Percentiles rank a stretch among this genome's conserved stretches.
Evolutionary conservation across 2,113 vertebrate species (phyloP).

Genomic region (Aptenodytes forsteri): DNA sequence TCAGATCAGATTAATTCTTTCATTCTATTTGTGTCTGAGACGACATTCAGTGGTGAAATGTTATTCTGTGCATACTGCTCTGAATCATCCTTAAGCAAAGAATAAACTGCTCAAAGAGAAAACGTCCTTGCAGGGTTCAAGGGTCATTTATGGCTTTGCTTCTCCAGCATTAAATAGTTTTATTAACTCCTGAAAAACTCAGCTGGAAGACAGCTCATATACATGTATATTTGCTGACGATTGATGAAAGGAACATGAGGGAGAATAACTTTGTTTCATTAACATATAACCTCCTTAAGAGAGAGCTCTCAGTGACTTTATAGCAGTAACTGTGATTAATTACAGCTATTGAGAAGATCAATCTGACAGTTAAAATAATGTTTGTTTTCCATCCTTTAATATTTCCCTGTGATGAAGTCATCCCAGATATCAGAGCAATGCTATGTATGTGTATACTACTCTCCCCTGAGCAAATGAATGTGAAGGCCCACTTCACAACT

Average conservation of each 20-base stretch:
- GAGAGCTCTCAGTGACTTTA: conserved; percentile 14
- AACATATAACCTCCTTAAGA: conserved; percentile 40
- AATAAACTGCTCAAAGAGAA: not conserved
- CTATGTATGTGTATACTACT: not conserved
- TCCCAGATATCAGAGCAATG: not conserved
- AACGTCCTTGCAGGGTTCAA: conserved; percentile 5
- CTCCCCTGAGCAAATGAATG: not conserved
- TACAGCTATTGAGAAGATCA: conserved; percentile 33
- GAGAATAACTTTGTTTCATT: conserved; percentile 52
- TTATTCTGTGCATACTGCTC: not conserved
- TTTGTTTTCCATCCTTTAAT: conserved; percentile 31
- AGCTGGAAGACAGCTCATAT: not conserved
- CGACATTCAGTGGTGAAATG: not conserved
- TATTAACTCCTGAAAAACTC: conserved; percentile 22
- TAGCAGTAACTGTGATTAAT: conserved; percentile 43
- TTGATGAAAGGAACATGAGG: conserved; percentile 17
- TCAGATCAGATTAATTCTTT: not conserved
- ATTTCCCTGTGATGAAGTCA: not conserved
- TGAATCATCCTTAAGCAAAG: not conserved
- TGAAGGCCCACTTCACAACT: not conserved
- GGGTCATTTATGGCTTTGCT: conserved; percentile 3
- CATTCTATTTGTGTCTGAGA: not conserved
- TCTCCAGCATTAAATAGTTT: not conserved
- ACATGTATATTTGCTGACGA: not conserved
- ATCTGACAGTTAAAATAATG: conserved; percentile 1